Evolutionary conservation across 2,113 vertebrate species (phyloP).

Genomic region (Corythoichthys intestinalis): DNA sequence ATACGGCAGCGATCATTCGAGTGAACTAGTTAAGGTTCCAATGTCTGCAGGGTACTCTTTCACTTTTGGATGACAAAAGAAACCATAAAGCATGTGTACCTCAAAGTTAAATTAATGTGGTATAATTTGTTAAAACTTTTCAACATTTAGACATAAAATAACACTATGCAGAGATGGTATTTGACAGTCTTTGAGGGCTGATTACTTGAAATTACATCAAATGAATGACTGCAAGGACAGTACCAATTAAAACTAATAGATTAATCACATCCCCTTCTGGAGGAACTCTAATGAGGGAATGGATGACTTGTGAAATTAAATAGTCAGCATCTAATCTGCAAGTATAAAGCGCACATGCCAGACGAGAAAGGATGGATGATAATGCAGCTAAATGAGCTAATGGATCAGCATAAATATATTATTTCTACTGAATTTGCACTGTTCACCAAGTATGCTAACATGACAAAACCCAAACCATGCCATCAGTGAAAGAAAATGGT

Average conservation of each 20-base stretch:
- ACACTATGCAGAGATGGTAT: conserved; percentile 24
- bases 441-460: not conserved
- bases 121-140: conserved; percentile 13
- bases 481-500: not conserved
- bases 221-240: conserved; percentile 30
- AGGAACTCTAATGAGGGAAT: conserved; percentile 26
- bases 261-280: conserved; percentile 38
- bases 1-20: no score
- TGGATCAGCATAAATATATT: conserved; percentile 1
- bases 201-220: conserved; percentile 19
- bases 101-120: conserved; percentile 36
- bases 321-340: conserved; percentile 23
- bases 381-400: not conserved
- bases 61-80: conserved; percentile 30
- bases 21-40: conserved; percentile 18
- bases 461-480: not conserved
- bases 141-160: conserved; percentile 2
- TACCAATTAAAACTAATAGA: conserved; percentile 43
- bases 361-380: not conserved
- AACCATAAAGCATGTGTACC: conserved; percentile 25
- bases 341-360: conserved; percentile 1
- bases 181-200: conserved; percentile 13
- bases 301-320: conserved; percentile 37
- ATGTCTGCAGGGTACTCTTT: conserved; percentile 27
- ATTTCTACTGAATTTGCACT: not conserved